Conservation (phyloP, 1,140 invertebrate species). For the Camponotus floridanus region DNA sequence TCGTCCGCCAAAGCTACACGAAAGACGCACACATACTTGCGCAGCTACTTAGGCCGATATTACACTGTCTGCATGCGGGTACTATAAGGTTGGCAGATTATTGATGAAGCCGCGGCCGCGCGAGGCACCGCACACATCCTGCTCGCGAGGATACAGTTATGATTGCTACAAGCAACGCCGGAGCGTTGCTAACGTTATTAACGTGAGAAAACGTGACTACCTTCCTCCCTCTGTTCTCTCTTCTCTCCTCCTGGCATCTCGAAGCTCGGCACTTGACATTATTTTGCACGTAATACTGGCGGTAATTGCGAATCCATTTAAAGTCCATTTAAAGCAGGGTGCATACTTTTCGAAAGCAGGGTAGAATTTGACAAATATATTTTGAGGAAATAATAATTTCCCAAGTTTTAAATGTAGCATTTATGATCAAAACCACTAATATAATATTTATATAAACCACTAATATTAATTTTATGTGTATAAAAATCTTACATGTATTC, state of each 20-base stretch:
- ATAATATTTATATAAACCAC: background rate
- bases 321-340: no score
- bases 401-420: background rate
- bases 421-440: background rate
- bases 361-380: background rate
- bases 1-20: constrained; percentile 37
- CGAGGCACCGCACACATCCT: constrained; percentile 59
- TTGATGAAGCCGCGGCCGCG: constrained; percentile 66
- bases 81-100: constrained; percentile 70
- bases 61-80: constrained; percentile 64
- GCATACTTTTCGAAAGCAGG: background rate
- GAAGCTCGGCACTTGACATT: constrained; percentile 57
- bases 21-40: constrained; percentile 36
- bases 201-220: constrained; percentile 78
- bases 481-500: background rate
- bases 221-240: background rate
- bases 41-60: constrained; percentile 64
- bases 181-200: constrained; percentile 79
- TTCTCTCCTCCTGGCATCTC: background rate
- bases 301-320: background rate
- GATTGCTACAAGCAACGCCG: constrained; percentile 76
- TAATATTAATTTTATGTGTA: background rate
- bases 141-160: constrained; percentile 78
- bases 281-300: constrained; percentile 43
- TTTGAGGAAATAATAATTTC: background rate